Evolutionary conservation across 2,113 vertebrate species (phyloP), one percentile per base, ranked within the genome.

Genomic region (Atrichornis clamosus): DNA sequence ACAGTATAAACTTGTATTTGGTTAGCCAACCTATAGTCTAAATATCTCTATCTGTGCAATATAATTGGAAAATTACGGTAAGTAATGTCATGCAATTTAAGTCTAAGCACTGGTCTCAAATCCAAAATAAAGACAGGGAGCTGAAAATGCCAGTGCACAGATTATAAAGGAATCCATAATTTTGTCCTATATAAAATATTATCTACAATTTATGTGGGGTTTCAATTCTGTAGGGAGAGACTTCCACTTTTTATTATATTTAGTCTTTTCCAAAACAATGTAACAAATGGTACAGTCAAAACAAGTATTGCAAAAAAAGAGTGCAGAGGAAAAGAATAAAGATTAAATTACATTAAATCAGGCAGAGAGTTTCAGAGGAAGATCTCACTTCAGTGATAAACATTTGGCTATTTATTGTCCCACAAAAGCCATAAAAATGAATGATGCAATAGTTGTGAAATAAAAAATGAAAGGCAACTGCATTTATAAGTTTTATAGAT

Each of bases 401-500:
- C 32, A 65, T 84, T 55, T 46, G 64, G 13, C 53, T 86, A 95
- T 88, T 90, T 90, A 90, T 81, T 69, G 42, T 75, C 63, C 30
- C 47, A 87, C 84, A 77, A 46, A 93, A 74, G 72, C 74, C 18
- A 90, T 84, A 63, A 87, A 86, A 93, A 72, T 95, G 72, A 97
- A 93, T 76, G 35, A 91, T 65, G n/a, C 5, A 76, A 91, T 44
- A 75, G 80, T 74, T 90, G 84, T 3, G 5, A 86, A 93, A 92
- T 78, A 93, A 93, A 90, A 94, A 88, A 90, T 84, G 63, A 90
- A 92, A 93, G 55, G 46, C 72, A 81, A 55, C 64, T 80, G 42
- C 63, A 91, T 87, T 91, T 85, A 95, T 80, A 92, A 68, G n/a
- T 55, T 87, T 91, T 85, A 95, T 80, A 92, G 72, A 32, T 55